Conservation (phyloP, 2,113 vertebrate species). For the Centropus bengalensis region DNA sequence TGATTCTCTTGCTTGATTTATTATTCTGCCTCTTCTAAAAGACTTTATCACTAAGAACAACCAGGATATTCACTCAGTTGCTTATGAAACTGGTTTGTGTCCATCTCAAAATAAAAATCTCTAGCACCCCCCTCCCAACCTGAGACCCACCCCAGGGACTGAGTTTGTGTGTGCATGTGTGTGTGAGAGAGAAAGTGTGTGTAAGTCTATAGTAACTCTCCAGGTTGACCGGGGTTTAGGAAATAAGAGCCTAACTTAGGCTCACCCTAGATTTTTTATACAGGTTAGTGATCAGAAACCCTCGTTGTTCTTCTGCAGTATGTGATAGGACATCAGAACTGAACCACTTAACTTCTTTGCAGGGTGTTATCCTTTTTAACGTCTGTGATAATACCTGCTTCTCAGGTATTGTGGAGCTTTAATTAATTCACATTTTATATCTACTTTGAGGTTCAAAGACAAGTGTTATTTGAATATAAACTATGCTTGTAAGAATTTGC, state of each 20-base stretch:
- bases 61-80: background rate
- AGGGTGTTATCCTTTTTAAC: background rate
- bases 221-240: background rate
- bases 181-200: background rate
- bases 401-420: rapidly evolving
- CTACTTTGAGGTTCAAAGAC: background rate
- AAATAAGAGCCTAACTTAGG: background rate
- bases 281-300: background rate
- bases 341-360: background rate
- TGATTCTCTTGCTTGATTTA: background rate
- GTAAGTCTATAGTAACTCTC: background rate
- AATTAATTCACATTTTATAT: constrained; percentile 13
- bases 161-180: rapidly evolving
- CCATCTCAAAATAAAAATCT: background rate
- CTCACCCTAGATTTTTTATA: background rate
- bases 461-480: background rate
- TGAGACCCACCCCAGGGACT: background rate
- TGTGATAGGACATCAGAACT: background rate
- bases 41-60: background rate
- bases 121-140: background rate
- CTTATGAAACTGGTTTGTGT: background rate
- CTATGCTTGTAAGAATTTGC: background rate
- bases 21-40: background rate
- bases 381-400: background rate
- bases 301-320: background rate